Base-by-base conservation (phyloP, 2,888 invertebrate genomes). In the Ametastegia equiseti region DNA sequence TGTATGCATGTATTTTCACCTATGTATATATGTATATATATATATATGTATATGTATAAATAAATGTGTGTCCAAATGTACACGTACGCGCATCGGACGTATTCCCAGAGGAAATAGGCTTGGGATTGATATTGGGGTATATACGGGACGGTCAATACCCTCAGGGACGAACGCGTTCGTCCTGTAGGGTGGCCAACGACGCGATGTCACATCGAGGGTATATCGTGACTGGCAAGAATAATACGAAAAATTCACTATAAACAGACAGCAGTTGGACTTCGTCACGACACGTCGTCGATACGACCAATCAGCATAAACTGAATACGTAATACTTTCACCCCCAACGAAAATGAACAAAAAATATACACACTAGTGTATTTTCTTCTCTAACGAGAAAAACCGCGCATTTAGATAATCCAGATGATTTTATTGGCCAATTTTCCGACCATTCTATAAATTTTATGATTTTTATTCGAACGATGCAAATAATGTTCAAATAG, bases 91-190 rank as follows among this genome's bases (percentile, higher is more conserved):
- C 50, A 39, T 45, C 33, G 45, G 42, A 75, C 42, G 23, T 60
- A 63, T 78, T 60, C 78, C 78, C 78, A 30, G 11, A 78, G 78
- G 78, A 78, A 78, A 78, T 78, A 78, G 78, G 27, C 39, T 13
- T n/a, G 78, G 78, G 60, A 78, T 78, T 78, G 78, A 78, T 78
- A 78, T 78, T 63, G 78, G 45, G 78, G 60, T 57, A 47, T n/a
- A 15, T 67, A 50, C 36, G 36, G 75, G 75, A 75, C 23, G 78
- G 78, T 78, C 78, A 60, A 78, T 78, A 78, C 63, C 78, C 78
- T 30, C 33, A 60, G 78, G 78, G 78, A 78, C 42, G 27, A 60
- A 78, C 60, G 78, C 27, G 9, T 19, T 33, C 19, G 57, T 60
- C 60, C 39, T 36, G 5, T 19, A 45, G 33, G 75, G 42, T 60